Evolutionary conservation across 2,113 vertebrate species (phyloP).

Genomic region (Channa argus): DNA sequence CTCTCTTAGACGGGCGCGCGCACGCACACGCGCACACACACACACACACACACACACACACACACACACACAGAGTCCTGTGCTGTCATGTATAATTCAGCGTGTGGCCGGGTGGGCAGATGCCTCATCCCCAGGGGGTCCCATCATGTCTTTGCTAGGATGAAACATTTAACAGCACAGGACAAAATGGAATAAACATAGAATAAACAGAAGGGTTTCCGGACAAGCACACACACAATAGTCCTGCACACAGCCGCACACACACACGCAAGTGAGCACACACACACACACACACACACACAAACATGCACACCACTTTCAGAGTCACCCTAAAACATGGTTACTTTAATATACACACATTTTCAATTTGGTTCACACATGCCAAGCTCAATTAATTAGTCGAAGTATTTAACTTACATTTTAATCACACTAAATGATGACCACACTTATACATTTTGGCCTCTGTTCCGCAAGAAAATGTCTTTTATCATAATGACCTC

Average conservation of each 20-base stretch:
- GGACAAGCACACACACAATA: conserved; percentile 36
- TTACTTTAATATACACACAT: conserved; percentile 14
- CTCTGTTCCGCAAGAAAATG: not conserved
- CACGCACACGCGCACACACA: conserved; percentile 26
- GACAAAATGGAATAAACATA: conserved; percentile 84
- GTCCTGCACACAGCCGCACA: not conserved
- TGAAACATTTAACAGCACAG: conserved; percentile 86
- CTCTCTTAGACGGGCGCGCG: conserved; percentile 17
- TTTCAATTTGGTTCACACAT: not conserved
- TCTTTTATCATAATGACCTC: conserved; percentile 22
- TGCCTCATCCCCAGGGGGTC: conserved; percentile 78
- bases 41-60: conserved; percentile 52
- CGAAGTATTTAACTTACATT: not conserved
- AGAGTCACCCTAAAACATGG: not conserved
- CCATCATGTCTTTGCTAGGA: conserved; percentile 75
- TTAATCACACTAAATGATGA: not conserved
- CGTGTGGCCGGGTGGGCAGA: conserved; percentile 76
- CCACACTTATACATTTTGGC: not conserved
- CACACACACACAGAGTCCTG: conserved; percentile 55
- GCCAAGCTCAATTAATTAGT: not conserved
- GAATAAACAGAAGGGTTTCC: conserved; percentile 79
- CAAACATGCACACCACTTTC: not conserved
- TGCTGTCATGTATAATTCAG: conserved; percentile 84
- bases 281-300: conserved; percentile 15
- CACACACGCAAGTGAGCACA: conserved; percentile 13